Conservation (phyloP, 2,888 invertebrate genomes). For the Helleia helle region DNA sequence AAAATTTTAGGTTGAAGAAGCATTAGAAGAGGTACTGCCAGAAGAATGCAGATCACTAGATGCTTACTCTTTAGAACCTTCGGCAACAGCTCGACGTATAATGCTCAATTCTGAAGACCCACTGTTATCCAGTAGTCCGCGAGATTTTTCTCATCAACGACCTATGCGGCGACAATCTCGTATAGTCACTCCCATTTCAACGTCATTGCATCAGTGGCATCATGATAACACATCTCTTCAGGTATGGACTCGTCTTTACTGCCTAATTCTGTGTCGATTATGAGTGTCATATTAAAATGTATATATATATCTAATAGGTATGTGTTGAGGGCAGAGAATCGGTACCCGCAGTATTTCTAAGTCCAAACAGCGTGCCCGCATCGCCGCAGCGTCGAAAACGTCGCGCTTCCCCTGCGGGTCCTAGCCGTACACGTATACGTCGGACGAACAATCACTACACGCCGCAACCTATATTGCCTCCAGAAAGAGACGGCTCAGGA, state of each 20-base stretch:
- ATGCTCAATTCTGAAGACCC: slow-evolving; percentile 93
- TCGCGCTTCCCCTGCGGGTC: slow-evolving; percentile 77
- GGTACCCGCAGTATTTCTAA: slow-evolving; percentile 84
- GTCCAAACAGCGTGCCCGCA: slow-evolving; percentile 81
- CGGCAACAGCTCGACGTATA: slow-evolving; percentile 85
- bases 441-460: slow-evolving; percentile 80
- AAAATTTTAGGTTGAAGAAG: slow-evolving; percentile 81
- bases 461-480: slow-evolving; percentile 95
- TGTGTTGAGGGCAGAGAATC: slow-evolving; percentile 77
- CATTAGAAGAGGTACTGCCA: slow-evolving; percentile 87
- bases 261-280: background rate
- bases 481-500: slow-evolving; percentile 90
- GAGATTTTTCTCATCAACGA: slow-evolving; percentile 78
- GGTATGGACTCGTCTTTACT: slow-evolving; percentile 29
- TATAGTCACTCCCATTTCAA: slow-evolving; percentile 31
- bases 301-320: slow-evolving; percentile 33
- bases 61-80: slow-evolving; percentile 77
- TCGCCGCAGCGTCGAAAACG: slow-evolving; percentile 78
- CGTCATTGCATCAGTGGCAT: slow-evolving; percentile 52
- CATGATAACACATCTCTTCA: slow-evolving; percentile 52
- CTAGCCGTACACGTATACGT: slow-evolving; percentile 62
- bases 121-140: slow-evolving; percentile 85
- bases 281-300: background rate
- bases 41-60: slow-evolving; percentile 79
- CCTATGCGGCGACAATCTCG: slow-evolving; percentile 46